phyloP scores from a whole-genome alignment of 2,797 vertebrate genomes.

The Hafferia zeledoni region DNA sequence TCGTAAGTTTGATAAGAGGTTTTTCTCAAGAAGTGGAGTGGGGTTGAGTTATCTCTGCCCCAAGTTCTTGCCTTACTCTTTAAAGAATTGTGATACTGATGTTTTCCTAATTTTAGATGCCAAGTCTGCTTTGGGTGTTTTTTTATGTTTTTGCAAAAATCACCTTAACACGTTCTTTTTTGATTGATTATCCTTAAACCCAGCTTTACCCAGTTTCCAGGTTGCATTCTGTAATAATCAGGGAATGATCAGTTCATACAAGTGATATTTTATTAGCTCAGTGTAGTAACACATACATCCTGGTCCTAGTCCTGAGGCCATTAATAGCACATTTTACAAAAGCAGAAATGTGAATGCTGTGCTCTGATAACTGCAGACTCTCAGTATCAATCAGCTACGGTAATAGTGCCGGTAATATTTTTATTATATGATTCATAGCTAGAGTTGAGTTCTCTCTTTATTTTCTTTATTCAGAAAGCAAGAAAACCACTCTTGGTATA shows the following conservation, averaged over 20 bases:
- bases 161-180: neutral
- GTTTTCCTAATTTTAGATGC: neutral
- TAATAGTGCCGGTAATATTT: neutral
- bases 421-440: accelerated
- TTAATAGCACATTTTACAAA: neutral
- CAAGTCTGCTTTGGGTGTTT: neutral
- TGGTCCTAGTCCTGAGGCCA: neutral
- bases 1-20: neutral
- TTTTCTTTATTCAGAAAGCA: neutral
- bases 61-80: neutral
- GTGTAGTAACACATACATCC: neutral
- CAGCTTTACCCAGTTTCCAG: neutral
- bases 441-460: neutral
- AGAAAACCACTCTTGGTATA: neutral
- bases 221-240: neutral
- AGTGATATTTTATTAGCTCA: neutral
- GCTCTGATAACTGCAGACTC: neutral
- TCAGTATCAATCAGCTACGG: accelerated
- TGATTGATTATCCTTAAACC: neutral
- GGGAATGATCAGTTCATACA: neutral
- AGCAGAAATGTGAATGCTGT: neutral
- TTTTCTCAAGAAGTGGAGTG: neutral
- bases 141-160: neutral
- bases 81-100: neutral
- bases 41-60: neutral